Evolutionary conservation across 1,140 invertebrate species (phyloP).

Genomic region (Asobara japonica): DNA sequence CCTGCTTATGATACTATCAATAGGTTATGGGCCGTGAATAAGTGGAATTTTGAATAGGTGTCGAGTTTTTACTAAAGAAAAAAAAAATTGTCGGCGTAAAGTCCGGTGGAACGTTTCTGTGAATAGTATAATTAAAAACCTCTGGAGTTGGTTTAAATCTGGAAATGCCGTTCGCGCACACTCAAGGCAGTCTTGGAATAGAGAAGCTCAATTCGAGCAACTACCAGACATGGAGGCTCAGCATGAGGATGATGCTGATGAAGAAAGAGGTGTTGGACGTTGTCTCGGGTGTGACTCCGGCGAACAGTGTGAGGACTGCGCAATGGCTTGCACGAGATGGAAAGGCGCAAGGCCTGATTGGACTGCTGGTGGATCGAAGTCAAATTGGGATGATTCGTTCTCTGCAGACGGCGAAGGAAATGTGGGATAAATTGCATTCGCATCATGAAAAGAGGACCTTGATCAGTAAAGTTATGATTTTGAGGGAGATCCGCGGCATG

Average conservation of each 20-base stretch:
- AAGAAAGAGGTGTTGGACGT: background rate
- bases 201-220: conserved; percentile 22
- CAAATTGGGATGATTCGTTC: conserved; percentile 4
- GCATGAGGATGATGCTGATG: background rate
- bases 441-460: conserved; percentile 4
- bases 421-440: background rate
- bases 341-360: background rate
- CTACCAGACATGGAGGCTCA: conserved; percentile 18
- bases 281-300: background rate
- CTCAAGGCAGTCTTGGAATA: conserved; percentile 6
- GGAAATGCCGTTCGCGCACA: too few species aligned
- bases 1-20: too few species aligned
- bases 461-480: background rate
- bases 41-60: too few species aligned
- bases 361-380: background rate
- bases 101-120: too few species aligned
- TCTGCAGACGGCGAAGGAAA: background rate
- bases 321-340: background rate
- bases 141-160: too few species aligned
- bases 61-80: too few species aligned
- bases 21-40: too few species aligned
- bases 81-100: too few species aligned
- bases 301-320: background rate
- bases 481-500: background rate
- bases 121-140: too few species aligned